Evolutionary conservation across 2,888 invertebrate species (phyloP).

Genomic region (Drosophila meridionalis): DNA sequence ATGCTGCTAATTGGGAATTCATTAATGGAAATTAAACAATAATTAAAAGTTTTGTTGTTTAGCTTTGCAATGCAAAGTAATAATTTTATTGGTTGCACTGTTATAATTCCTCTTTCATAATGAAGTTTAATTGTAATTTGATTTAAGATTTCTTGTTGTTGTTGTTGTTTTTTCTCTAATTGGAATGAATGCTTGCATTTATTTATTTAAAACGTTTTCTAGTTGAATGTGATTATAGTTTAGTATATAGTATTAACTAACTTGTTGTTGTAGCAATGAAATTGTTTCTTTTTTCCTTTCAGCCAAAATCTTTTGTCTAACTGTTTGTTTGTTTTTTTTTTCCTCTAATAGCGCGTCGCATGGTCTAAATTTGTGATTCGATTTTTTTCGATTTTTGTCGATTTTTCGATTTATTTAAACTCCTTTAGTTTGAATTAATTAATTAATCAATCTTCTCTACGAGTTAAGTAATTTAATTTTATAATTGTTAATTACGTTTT

Average conservation of each 20-base stretch:
- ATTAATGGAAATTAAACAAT: not conserved
- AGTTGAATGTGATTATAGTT: conserved; percentile 19
- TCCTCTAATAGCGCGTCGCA: conserved; percentile 14
- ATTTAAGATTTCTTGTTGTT: conserved; percentile 25
- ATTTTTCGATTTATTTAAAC: conserved; percentile 9
- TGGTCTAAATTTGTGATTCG: conserved; percentile 47
- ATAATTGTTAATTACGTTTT: conserved; percentile 55
- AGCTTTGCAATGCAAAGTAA: conserved; percentile 62
- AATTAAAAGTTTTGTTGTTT: conserved; percentile 10
- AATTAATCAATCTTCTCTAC: conserved; percentile 19
- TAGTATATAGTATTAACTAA: conserved; percentile 26
- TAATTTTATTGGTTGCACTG: conserved; percentile 43
- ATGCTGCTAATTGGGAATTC: not conserved
- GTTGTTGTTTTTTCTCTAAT: conserved; percentile 1
- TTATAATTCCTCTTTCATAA: conserved; percentile 50
- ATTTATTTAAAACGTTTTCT: conserved; percentile 20
- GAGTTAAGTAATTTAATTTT: conserved; percentile 34
- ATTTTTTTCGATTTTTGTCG: conserved; percentile 18
- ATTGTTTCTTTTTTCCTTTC: not conserved
- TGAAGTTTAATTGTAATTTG: conserved; percentile 39
- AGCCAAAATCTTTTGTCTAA: not conserved
- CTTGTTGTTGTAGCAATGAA: conserved; percentile 4
- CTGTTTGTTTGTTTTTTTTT: conserved; percentile 1
- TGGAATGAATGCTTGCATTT: conserved; percentile 5
- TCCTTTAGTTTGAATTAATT: conserved; percentile 6